Percentiles rank a stretch among this genome's conserved stretches.
Evolutionary conservation across 1,140 invertebrate genomes (phyloP).

Genomic region (Acyrthosiphon pisum): DNA sequence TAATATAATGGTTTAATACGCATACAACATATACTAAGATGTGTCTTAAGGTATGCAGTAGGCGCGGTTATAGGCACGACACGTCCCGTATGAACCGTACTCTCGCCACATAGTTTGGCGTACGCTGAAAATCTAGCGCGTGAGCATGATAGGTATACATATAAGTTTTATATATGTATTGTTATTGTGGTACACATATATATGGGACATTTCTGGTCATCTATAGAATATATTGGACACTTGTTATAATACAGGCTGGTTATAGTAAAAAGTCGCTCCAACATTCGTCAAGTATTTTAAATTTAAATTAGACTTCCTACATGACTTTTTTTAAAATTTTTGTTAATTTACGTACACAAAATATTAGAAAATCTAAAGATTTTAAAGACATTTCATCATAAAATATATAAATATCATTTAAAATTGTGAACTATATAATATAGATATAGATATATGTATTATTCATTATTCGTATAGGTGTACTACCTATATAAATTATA

Average conservation of each 20-base stretch:
- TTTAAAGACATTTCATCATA: too few relatives aligned
- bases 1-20: background rate
- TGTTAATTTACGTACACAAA: background rate
- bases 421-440: too few relatives aligned
- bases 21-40: background rate
- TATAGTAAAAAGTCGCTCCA: background rate
- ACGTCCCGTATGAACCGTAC: background rate
- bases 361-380: background rate
- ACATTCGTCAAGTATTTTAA: background rate
- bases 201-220: background rate
- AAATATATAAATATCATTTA: too few relatives aligned
- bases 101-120: constrained; percentile 36
- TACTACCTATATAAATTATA: too few relatives aligned
- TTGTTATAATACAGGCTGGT: background rate
- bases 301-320: background rate
- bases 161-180: background rate
- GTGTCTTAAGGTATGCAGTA: background rate
- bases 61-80: background rate
- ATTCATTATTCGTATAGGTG: too few relatives aligned
- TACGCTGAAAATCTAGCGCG: constrained; percentile 9
- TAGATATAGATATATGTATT: too few relatives aligned
- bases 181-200: background rate
- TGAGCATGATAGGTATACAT: background rate
- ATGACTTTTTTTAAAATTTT: background rate
- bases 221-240: background rate